These are phyloP conservation scores for Andrena fulva DNA, from an alignment of 2,888 invertebrate species.

Conservation along the genomic window DNA sequence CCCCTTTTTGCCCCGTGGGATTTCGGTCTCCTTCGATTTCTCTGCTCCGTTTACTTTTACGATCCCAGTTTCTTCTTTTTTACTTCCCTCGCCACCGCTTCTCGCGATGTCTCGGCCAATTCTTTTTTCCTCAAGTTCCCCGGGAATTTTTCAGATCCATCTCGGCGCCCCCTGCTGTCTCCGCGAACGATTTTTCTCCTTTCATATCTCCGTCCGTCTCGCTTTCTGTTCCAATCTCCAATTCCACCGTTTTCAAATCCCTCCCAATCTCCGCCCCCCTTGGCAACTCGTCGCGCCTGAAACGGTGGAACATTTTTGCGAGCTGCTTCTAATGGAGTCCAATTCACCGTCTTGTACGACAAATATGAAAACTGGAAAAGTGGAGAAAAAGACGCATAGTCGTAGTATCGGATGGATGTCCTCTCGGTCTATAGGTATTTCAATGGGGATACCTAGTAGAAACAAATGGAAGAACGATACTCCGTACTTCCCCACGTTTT, in stretches of 20 bases:
- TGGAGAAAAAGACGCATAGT: no score
- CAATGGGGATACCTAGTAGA: no score
- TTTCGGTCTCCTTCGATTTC: slow-evolving; percentile 24
- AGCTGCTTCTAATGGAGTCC: background rate
- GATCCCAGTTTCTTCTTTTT: background rate
- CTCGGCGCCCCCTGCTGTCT: background rate
- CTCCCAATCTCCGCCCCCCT: background rate
- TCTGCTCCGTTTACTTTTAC: slow-evolving; percentile 4
- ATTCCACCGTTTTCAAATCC: background rate
- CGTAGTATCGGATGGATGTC: no score
- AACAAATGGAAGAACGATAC: no score
- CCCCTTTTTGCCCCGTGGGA: slow-evolving; percentile 1
- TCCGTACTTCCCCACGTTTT: no score
- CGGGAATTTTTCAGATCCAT: slow-evolving; percentile 14
- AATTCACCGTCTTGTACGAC: background rate
- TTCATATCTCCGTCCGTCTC: background rate
- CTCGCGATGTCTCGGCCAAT: background rate
- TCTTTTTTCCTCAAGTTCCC: background rate
- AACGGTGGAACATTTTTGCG: no score
- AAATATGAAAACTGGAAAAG: no score
- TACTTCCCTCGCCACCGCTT: background rate
- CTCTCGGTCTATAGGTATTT: no score
- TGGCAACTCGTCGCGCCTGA: background rate
- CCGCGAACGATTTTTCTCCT: slow-evolving; percentile 4
- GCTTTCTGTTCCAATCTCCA: slow-evolving; percentile 12